Evolutionary conservation across 2,888 invertebrate genomes (phyloP), one percentile per base, ranked within the genome.

Genomic region (Rutpela maculata): DNA sequence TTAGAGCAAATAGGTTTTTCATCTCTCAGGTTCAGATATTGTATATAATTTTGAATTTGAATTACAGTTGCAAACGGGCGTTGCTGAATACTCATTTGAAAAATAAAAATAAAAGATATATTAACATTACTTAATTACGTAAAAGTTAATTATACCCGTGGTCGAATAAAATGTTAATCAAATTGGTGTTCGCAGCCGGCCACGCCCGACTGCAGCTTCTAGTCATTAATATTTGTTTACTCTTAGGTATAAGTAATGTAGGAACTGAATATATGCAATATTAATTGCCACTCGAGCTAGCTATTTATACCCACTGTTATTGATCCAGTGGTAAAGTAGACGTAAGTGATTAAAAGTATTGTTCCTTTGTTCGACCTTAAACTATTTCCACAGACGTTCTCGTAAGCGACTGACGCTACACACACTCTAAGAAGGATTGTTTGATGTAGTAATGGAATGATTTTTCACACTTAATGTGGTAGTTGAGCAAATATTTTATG

Each of bases 241-340:
- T 56, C 19, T 68, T 26, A 56, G 19, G n/a, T 15, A 19, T 17
- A 22, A 10, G n/a, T 68, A 15, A 22, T 56, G 43, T 19, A 59
- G 69, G 69, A 38, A 69, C 35, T 18, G 26, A 22, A 12, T 19
- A 35, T 35, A 50, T n/a, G 18, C 57, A 69, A 17, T 11, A 26
- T 59, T 69, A 69, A 69, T 57, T 69, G 69, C 57, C 19, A 5
- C 31, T 59, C 6, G 59, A 69, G 35, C 12, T 38, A 35, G 59
- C 57, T 35, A 59, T 50, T 15, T 50, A n/a, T 55, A 31, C 6
- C 26, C 26, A 56, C 31, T 56, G 55, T 56, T 59, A 19, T 31
- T 69, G 35, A 59, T 57, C 69, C 18, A 55, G 17, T 55, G 19
- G 17, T 55, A 18, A 11, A 55, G 69, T 12, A 56, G n/a, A 26